Conservation (phyloP, 2,888 invertebrate genomes). For the Orchesella flavescens region DNA sequence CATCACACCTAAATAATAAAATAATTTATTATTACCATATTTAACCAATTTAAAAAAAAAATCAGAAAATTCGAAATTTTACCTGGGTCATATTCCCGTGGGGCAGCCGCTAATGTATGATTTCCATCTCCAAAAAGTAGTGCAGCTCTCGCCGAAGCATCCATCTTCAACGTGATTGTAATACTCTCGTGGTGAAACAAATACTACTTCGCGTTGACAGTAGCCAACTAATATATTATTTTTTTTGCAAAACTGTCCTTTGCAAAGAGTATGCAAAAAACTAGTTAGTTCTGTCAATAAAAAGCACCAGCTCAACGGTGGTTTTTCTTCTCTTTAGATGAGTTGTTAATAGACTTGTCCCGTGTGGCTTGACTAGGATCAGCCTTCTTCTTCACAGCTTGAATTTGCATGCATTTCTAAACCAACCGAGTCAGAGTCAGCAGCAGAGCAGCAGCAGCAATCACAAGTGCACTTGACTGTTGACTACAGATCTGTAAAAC, state of each 20-base stretch:
- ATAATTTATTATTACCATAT: no score
- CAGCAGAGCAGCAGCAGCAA: neutral
- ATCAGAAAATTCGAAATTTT: conserved; percentile 1
- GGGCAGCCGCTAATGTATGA: conserved; percentile 1
- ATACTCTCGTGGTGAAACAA: neutral
- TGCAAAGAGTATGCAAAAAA: neutral
- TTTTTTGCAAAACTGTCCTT: neutral
- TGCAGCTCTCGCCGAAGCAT: conserved; percentile 45
- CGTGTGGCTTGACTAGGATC: no score
- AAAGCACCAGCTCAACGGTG: neutral
- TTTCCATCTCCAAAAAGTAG: conserved; percentile 47
- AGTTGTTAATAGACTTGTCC: no score
- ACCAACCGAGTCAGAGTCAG: neutral
- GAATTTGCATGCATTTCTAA: neutral
- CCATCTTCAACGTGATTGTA: conserved; percentile 16
- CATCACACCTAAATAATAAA: conserved; percentile 16
- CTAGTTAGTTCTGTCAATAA: neutral
- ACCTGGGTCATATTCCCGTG: conserved; percentile 52
- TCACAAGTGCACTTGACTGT: neutral
- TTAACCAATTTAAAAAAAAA: neutral
- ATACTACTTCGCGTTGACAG: neutral
- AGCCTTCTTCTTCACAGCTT: no score
- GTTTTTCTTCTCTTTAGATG: no score
- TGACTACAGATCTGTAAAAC: neutral
- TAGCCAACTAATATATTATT: neutral